A percentile compares a stretch with the other conserved stretches of the same genome.
phyloP scores from a whole-genome alignment of 2,888 invertebrate species.

The Napeogenes inachia region DNA sequence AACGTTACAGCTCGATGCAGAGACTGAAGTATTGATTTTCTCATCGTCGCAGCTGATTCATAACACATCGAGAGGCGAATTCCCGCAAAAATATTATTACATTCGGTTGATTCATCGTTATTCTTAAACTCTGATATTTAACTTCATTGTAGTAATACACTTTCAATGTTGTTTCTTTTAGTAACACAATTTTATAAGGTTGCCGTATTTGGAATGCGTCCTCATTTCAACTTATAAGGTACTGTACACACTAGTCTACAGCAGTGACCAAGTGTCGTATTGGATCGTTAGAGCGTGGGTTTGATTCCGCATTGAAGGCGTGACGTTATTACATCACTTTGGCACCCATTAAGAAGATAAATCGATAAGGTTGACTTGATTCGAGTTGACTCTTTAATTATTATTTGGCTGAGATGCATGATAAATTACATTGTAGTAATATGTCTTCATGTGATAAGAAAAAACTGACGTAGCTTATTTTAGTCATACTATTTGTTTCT shows the following conservation, averaged over 20 bases:
- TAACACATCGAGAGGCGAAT: constrained; percentile 39
- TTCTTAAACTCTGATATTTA: constrained; percentile 43
- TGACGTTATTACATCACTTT: constrained; percentile 17
- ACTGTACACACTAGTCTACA: background rate
- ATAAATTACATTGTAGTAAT: too few species aligned
- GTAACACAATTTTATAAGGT: constrained; percentile 11
- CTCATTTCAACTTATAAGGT: constrained; percentile 9
- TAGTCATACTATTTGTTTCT: too few species aligned
- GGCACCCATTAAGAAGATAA: constrained; percentile 1
- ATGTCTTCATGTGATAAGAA: too few species aligned
- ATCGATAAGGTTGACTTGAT: constrained; percentile 3
- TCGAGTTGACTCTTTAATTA: background rate
- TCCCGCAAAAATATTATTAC: constrained; percentile 50
- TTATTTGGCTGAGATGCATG: background rate
- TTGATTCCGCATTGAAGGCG: constrained; percentile 14
- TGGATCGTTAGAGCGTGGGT: constrained; percentile 15
- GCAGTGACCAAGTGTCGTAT: constrained; percentile 1
- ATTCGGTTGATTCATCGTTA: constrained; percentile 57
- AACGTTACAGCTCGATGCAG: constrained; percentile 25
- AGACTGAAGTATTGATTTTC: constrained; percentile 63
- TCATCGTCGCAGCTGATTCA: constrained; percentile 65
- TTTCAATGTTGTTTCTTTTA: constrained; percentile 16
- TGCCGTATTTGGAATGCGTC: constrained; percentile 18
- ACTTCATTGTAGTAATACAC: constrained; percentile 11
- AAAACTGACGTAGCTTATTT: too few species aligned